Base-by-base conservation (phyloP, 2,888 invertebrate species). In the Chrysodeixis includens region DNA sequence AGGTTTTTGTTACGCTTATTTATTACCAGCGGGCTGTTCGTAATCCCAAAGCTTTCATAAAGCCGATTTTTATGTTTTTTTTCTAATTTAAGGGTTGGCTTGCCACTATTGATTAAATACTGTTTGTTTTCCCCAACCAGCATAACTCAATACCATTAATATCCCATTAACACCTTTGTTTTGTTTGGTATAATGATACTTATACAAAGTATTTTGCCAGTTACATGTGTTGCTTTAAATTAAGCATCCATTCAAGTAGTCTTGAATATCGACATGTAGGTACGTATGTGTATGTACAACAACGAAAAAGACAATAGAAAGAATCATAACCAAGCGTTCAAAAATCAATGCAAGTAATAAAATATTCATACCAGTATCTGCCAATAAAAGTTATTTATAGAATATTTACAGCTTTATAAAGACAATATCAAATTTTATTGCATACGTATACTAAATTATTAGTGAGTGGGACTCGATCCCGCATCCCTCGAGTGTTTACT, bases 401-500 rank as follows among this genome's bases (percentile, higher is more conserved):
- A 68, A 61, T 68, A 66, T 69, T 66, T 44, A 69, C 46, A 16
- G 56, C 56, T 68, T 66, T 74, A 71, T 56, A 56, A 67, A 71
- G 71, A 70, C 54, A 70, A 65, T 58, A 70, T 62, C 20, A 64
- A 74, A 55, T 74, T 79, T 79, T 76, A 79, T 69, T 55, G 65
- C 32, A 40, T 22, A 62, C 20, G 5, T 71, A 62, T 30, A 70
- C 56, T 72, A 72, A 74, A 79, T 72, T 78, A 70, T 76, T 62
- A 69, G 64, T 69, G 66, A 64, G 69, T 70, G 67, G 20, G 65
- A 60, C 75, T 72, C 52, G 44, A 72, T 18, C 59, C 56, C 57
- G 40, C 59, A 16, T 62, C 66, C 62, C 62, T 40, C 7, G 58
- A 61, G 58, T n/a, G 56, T 68, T 66, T 54, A 65, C 69, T 62